Conservation (phyloP, 2,797 vertebrate species). For the Chloroceryle inda region DNA sequence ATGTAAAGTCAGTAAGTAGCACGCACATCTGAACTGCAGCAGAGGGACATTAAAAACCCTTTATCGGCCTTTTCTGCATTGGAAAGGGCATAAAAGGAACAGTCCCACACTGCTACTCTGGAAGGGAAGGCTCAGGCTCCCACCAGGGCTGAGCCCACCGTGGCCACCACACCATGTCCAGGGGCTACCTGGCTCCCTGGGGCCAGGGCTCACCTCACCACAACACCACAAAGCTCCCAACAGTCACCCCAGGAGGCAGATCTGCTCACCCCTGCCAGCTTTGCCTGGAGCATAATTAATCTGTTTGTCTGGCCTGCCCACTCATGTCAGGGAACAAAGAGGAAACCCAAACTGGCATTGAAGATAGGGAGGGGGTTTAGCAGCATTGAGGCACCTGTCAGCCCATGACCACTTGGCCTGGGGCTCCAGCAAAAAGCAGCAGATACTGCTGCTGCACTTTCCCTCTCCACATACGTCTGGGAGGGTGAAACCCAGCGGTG, state of each 20-base stretch:
- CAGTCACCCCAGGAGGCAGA: not conserved
- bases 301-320: not conserved
- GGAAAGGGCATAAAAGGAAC: not conserved
- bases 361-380: not conserved
- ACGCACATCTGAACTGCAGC: rapidly evolving
- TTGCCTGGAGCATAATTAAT: not conserved
- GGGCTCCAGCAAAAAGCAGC: not conserved
- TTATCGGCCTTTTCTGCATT: not conserved
- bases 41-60: not conserved
- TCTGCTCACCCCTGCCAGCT: not conserved
- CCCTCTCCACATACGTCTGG: rapidly evolving
- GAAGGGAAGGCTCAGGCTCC: not conserved
- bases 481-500: rapidly evolving
- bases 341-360: not conserved
- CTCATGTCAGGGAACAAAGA: not conserved
- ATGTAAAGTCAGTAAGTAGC: not conserved
- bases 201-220: not conserved
- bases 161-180: rapidly evolving
- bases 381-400: not conserved
- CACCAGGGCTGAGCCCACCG: not conserved
- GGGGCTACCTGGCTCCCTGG: not conserved
- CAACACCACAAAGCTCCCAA: not conserved
- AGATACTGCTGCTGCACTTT: not conserved
- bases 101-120: not conserved
- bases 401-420: not conserved